phyloP scores from a whole-genome alignment of 2,113 vertebrate genomes.

The Anas platyrhynchos region DNA sequence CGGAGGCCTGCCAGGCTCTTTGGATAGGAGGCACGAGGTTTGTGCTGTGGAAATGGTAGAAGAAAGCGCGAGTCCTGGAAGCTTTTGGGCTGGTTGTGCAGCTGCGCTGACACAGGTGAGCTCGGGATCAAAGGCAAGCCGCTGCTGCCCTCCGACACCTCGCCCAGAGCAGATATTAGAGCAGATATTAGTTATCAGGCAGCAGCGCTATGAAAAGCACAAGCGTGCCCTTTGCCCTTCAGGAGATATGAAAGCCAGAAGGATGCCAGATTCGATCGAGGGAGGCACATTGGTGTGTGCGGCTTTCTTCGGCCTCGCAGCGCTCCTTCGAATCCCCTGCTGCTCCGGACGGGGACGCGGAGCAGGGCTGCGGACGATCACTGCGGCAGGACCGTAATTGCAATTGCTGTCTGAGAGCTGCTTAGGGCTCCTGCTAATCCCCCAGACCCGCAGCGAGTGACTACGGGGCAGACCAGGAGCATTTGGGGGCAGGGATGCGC shows the following conservation, averaged over 20 bases:
- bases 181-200: constrained; percentile 10
- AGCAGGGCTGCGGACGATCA: not conserved
- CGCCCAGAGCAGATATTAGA: not conserved
- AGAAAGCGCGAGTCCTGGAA: not conserved
- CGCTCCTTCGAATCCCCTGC: not conserved
- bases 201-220: not conserved
- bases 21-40: not conserved
- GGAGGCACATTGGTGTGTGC: not conserved
- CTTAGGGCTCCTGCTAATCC: constrained; percentile 22
- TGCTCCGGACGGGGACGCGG: not conserved
- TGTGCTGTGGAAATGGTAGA: not conserved
- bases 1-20: not conserved
- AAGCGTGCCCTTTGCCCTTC: constrained; percentile 46
- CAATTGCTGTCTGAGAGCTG: constrained; percentile 35
- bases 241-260: constrained; percentile 22
- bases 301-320: not conserved
- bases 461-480: not conserved
- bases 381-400: constrained; percentile 6
- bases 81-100: not conserved
- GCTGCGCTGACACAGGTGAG: not conserved
- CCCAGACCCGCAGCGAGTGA: not conserved
- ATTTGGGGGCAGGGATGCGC: not conserved
- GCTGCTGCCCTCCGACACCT: not conserved
- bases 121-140: constrained; percentile 3
- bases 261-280: constrained; percentile 41